Base-by-base conservation (phyloP, 2,888 invertebrate species). In the Ennomos quercinarius region DNA sequence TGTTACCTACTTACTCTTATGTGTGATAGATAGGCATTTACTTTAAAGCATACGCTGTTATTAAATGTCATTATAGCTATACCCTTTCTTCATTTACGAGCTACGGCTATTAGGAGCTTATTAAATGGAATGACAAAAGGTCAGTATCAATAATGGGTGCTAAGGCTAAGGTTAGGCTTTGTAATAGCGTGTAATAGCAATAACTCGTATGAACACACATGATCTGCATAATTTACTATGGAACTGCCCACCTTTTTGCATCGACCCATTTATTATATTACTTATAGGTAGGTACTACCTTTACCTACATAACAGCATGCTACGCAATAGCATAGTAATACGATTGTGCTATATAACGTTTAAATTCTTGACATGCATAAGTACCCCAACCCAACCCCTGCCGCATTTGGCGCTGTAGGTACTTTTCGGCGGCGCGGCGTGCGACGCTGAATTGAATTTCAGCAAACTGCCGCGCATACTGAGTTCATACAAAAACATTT, bases 151-250 rank as follows among this genome's bases (percentile, higher is more conserved):
- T 71, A 74, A 73, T 67, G 45, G 67, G 58, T 39, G 58, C 61
- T 61, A 35, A 58, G 66, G 68, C 61, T 76, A 76, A 78, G 77
- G 78, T 68, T 76, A 73, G 55, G 64, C 63, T 64, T 64, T 67
- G 63, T 72, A 76, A 76, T 73, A 47, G 58, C 70, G 38, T 69
- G 59, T 76, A 76, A 76, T 76, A 42, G 66, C 64, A 47, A 38
- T 37, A 46, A 51, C 62, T 66, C 65, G 67, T 70, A 66, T 61
- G 66, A 64, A 49, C 73, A 67, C 63, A 67, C 69, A 72, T 69
- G 65, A 69, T 78, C 71, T 74, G 64, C 76, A 75, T 78, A 73
- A 74, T 72, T 65, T 50, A 50, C 47, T 64, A 55, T 59, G 61
- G 57, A 55, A 54, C 17, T 44, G 37, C 54, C 36, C 44, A 13